Percentiles rank a stretch among this genome's conserved stretches.
phyloP scores from a whole-genome alignment of 1,140 invertebrate genomes.

The Bombus cullumanus region DNA sequence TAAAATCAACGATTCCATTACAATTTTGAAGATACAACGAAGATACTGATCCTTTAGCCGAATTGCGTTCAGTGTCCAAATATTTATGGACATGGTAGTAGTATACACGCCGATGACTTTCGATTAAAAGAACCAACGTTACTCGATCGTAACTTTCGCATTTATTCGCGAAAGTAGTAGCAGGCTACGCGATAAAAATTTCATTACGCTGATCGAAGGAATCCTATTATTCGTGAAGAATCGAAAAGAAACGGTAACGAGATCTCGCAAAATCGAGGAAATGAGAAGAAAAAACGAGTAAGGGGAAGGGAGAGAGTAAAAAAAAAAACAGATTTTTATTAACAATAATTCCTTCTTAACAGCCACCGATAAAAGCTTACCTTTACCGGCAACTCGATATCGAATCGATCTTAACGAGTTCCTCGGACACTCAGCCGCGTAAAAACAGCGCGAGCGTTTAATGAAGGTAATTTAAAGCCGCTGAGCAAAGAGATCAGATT shows the following conservation, averaged over 20 bases:
- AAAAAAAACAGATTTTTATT: conserved; percentile 40
- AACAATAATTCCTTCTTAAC: conserved; percentile 47
- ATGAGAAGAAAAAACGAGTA: no score
- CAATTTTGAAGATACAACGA: not conserved
- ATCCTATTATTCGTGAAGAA: not conserved
- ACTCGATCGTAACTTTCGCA: not conserved
- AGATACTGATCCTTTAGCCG: not conserved
- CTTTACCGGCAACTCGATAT: not conserved
- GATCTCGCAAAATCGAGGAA: no score
- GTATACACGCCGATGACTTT: not conserved
- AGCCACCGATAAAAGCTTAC: conserved; percentile 10
- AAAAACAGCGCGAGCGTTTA: conserved; percentile 40
- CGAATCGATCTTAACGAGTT: conserved; percentile 46
- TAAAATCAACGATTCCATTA: not conserved
- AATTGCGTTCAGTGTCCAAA: not conserved
- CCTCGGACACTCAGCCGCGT: conserved; percentile 25
- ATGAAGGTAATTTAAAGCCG: conserved; percentile 44
- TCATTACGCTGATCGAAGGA: conserved; percentile 11
- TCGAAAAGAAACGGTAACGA: not conserved
- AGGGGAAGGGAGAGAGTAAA: not conserved
- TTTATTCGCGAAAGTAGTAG: no score
- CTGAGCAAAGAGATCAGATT: conserved; percentile 38
- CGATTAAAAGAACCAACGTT: not conserved
- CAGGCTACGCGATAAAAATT: not conserved
- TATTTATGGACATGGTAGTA: not conserved